Evolutionary conservation across 2,888 invertebrate genomes (phyloP).

Genomic region (Parascotia fuliginaria): DNA sequence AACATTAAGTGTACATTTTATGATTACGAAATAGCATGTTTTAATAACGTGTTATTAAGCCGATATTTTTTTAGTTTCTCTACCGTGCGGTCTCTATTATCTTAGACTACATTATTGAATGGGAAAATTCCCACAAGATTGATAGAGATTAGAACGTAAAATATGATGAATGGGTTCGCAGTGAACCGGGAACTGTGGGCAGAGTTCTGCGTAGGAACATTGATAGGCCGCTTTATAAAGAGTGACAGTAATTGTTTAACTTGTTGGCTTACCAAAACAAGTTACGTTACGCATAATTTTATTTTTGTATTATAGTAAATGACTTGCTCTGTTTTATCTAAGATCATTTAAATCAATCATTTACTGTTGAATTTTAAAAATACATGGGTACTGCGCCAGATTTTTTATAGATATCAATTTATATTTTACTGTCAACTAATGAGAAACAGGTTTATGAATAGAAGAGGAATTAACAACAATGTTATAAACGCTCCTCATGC

Average conservation of each 20-base stretch:
- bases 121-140: constrained; percentile 16
- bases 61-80: constrained; percentile 6
- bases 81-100: constrained; percentile 4
- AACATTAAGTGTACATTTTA: constrained; percentile 2
- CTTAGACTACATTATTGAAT: constrained; percentile 6
- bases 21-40: constrained; percentile 9
- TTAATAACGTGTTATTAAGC: constrained; percentile 7
- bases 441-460: too few relatives aligned
- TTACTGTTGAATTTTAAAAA: not conserved
- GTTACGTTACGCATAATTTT: constrained; percentile 4
- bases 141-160: constrained; percentile 2
- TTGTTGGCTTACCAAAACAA: constrained; percentile 1
- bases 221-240: constrained; percentile 11
- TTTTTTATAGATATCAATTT: too few relatives aligned
- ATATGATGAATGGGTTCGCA: constrained; percentile 10
- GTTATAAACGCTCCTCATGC: too few relatives aligned
- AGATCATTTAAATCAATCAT: not conserved
- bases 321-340: not conserved
- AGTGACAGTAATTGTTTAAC: constrained; percentile 14
- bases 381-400: too few relatives aligned
- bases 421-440: too few relatives aligned
- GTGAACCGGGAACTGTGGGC: constrained; percentile 10
- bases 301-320: not conserved
- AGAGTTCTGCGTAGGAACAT: constrained; percentile 1
- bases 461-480: too few relatives aligned